Conservation (phyloP, 1,140 invertebrate species). For the Monomorium pharaonis region DNA sequence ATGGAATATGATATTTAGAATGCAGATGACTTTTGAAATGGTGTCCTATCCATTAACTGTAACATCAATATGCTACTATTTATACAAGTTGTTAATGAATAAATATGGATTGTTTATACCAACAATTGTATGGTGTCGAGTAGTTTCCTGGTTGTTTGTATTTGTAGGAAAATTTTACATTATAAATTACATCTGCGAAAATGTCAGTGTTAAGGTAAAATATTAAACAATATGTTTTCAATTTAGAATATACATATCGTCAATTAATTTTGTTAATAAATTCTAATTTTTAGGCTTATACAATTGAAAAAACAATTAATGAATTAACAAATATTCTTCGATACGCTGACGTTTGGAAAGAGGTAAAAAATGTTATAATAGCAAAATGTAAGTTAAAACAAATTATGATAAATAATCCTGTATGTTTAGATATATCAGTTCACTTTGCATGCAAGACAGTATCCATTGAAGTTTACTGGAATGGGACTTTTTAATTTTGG, state of each 20-base stretch:
- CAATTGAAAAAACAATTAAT: conserved; percentile 5
- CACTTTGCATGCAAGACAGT: background rate
- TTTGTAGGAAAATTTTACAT: background rate
- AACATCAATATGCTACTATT: background rate
- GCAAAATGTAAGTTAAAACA: background rate
- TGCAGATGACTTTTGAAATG: conserved; percentile 12
- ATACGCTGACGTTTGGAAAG: background rate
- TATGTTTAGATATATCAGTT: background rate
- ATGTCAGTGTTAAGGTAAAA: conserved; percentile 6
- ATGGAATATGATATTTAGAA: conserved; percentile 6
- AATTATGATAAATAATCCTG: background rate
- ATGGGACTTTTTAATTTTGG: conserved; percentile 12
- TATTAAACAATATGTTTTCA: background rate
- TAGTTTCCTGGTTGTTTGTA: background rate
- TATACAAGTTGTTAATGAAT: background rate
- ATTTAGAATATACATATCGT: background rate
- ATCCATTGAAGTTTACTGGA: conserved; percentile 10
- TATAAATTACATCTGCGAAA: conserved; percentile 2
- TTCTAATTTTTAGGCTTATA: background rate
- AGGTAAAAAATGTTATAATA: background rate
- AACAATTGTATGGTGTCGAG: background rate
- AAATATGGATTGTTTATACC: too few species aligned
- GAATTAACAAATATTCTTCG: background rate
- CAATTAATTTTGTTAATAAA: background rate
- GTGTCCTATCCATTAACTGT: background rate